A percentile compares a stretch with the other conserved stretches of the same genome.
phyloP scores from a whole-genome alignment of 2,888 invertebrate species.

The Hypselothyrea guttata region DNA sequence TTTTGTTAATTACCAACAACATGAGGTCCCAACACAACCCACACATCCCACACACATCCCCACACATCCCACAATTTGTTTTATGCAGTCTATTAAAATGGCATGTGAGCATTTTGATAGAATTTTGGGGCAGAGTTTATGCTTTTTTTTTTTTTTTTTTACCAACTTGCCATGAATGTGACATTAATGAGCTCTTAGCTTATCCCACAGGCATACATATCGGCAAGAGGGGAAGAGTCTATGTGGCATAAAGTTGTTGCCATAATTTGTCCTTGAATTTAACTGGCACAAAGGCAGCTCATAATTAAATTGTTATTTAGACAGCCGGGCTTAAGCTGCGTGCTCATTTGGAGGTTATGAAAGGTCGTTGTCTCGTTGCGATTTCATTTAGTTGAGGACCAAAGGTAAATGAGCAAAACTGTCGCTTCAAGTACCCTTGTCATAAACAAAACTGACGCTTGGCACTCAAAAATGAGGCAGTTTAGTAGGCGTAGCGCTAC shows the following conservation, averaged over 20 bases:
- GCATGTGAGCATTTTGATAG: slow-evolving; percentile 57
- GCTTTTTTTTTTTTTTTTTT: slow-evolving; percentile 61
- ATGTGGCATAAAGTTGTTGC: slow-evolving; percentile 54
- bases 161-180: slow-evolving; percentile 68
- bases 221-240: too few species aligned
- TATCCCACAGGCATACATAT: slow-evolving; percentile 64
- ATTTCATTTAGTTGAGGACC: too few species aligned
- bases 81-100: slow-evolving; percentile 65
- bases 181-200: slow-evolving; percentile 75
- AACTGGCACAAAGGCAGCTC: slow-evolving; percentile 47
- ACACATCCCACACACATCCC: slow-evolving; percentile 15
- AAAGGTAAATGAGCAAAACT: too few species aligned
- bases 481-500: too few species aligned
- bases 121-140: slow-evolving; percentile 67
- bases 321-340: slow-evolving; percentile 45
- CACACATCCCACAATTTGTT: slow-evolving; percentile 25
- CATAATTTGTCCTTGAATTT: slow-evolving; percentile 72
- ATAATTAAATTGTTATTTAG: slow-evolving; percentile 72
- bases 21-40: slow-evolving; percentile 18
- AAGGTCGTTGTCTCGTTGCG: slow-evolving; percentile 52
- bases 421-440: slow-evolving; percentile 19
- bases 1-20: slow-evolving; percentile 65
- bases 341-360: slow-evolving; percentile 69
- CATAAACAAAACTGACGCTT: slow-evolving; percentile 18
- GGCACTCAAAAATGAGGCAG: slow-evolving; percentile 48